Evolutionary conservation across 2,797 vertebrate species (phyloP).

Genomic region (Urocyon cinereoargenteus): DNA sequence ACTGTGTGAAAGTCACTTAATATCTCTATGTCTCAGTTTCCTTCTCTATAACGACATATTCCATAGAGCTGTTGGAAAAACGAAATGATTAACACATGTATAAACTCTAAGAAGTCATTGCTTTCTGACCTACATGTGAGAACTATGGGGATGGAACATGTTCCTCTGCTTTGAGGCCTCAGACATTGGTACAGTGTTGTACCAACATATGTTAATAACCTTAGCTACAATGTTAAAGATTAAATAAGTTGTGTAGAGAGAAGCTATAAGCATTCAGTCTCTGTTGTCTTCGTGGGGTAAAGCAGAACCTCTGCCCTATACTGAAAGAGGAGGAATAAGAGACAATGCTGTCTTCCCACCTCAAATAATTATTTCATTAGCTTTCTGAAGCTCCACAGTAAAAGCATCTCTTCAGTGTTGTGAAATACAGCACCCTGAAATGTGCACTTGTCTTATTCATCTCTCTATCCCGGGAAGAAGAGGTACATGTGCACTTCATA

Average conservation of each 20-base stretch:
- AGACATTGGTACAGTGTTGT: background rate
- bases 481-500: background rate
- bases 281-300: background rate
- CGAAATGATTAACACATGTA: background rate
- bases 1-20: background rate
- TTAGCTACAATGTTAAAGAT: background rate
- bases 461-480: background rate
- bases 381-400: background rate
- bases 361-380: background rate
- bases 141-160: fast-evolving
- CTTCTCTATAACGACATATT: background rate
- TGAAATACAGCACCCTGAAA: background rate
- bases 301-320: background rate
- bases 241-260: background rate
- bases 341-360: background rate
- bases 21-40: background rate
- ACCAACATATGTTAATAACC: background rate
- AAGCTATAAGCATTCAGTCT: background rate
- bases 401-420: background rate
- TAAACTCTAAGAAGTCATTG: background rate
- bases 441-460: background rate
- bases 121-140: background rate
- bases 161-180: background rate
- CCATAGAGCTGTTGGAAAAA: background rate
- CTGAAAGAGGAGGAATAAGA: background rate